A percentile compares a stretch with the other conserved stretches of the same genome.
phyloP scores from a whole-genome alignment of 2,888 invertebrate genomes.

The Tupiocoris notatus region DNA sequence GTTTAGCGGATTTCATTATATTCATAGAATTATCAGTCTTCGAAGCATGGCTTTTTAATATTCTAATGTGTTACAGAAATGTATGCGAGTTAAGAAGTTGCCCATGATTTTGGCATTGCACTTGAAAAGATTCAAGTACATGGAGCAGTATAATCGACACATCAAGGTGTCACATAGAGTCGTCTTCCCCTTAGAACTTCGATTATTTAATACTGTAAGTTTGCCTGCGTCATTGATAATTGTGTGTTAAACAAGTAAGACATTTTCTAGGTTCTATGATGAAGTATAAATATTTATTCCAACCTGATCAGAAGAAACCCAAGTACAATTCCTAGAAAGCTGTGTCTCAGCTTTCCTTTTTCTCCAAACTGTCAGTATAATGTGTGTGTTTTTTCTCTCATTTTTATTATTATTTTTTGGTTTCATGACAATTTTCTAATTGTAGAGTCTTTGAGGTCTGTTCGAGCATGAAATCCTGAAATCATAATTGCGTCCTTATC shows the following conservation, averaged over 20 bases:
- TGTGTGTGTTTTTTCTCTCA: neutral
- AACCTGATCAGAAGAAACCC: neutral
- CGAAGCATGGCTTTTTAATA: no score
- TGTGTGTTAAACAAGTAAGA: no score
- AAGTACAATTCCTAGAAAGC: neutral
- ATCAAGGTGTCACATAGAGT: slow-evolving; percentile 99
- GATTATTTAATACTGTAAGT: slow-evolving; percentile 94
- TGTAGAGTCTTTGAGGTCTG: no score
- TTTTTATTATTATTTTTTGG: neutral
- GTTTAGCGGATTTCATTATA: no score
- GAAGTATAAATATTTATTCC: no score
- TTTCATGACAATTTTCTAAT: no score
- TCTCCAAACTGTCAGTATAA: no score
- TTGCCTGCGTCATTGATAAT: slow-evolving; percentile 21
- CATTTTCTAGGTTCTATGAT: no score
- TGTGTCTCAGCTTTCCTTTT: neutral
- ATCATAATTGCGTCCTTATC: no score
- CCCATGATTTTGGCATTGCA: slow-evolving; percentile 97
- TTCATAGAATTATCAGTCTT: no score
- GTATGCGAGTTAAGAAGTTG: slow-evolving; percentile 97
- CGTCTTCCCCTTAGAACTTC: slow-evolving; percentile 95
- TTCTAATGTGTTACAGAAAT: slow-evolving; percentile 69
- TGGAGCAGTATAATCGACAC: slow-evolving; percentile 97
- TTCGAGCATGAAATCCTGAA: no score
- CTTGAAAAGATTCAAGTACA: slow-evolving; percentile 94